Percentiles rank a stretch among this genome's conserved stretches.
Evolutionary conservation across 2,797 vertebrate species (phyloP).

Genomic region (Sparus aurata): DNA sequence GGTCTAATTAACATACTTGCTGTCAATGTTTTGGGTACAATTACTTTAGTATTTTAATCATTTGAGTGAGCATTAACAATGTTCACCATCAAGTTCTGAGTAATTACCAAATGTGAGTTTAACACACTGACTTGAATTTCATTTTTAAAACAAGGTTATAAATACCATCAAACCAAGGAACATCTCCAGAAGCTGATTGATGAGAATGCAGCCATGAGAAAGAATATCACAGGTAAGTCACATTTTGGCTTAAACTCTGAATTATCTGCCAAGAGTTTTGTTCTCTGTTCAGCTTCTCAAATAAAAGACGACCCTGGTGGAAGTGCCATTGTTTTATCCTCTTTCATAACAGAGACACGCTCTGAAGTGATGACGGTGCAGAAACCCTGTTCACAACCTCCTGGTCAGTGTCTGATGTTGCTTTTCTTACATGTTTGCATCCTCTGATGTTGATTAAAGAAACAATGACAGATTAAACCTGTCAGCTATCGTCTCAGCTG

Average conservation of each 20-base stretch:
- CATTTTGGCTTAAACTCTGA: no score
- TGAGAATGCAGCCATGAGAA: background rate
- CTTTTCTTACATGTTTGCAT: no score
- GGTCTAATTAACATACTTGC: no score
- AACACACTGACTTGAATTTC: background rate
- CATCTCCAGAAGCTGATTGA: background rate
- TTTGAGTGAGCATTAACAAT: background rate
- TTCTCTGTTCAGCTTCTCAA: background rate
- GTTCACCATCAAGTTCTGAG: background rate
- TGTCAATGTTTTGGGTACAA: no score
- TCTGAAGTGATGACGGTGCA: background rate
- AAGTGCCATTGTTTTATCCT: background rate
- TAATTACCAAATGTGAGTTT: background rate
- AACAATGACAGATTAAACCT: no score
- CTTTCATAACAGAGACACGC: background rate
- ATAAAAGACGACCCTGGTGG: background rate
- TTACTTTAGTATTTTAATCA: no score
- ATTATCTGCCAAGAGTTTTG: background rate
- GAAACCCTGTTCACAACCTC: background rate
- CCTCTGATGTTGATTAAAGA: no score
- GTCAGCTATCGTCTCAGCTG: no score
- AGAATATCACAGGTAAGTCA: constrained; percentile 26
- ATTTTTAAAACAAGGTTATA: background rate
- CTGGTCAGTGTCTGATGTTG: background rate
- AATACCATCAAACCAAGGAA: background rate